These are phyloP conservation scores for Lasioglossum lativentre DNA, from an alignment of 2,888 invertebrate species.

Conservation along the genomic window DNA sequence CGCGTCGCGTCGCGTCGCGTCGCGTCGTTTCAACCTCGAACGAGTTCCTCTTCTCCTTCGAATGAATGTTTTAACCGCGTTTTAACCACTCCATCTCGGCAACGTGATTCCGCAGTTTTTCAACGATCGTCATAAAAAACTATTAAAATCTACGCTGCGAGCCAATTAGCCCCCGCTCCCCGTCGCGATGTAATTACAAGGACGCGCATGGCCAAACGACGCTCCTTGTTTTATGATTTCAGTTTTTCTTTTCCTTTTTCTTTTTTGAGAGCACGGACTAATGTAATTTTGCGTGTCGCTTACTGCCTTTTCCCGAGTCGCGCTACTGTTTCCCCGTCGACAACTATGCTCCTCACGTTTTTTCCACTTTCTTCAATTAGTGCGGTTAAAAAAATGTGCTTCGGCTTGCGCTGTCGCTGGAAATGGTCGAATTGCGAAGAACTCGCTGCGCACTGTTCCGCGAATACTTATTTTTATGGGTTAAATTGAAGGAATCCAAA, in stretches of 20 bases:
- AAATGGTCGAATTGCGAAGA: not conserved
- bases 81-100: not conserved
- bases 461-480: not conserved
- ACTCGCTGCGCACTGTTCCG: not conserved
- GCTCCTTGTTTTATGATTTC: not conserved
- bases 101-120: not conserved
- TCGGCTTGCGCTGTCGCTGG: not conserved
- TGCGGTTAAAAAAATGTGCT: not conserved
- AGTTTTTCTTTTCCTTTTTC: not conserved
- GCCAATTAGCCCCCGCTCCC: not conserved
- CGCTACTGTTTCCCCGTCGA: not conserved
- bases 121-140: not conserved
- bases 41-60: not conserved
- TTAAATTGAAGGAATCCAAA: not conserved
- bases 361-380: not conserved
- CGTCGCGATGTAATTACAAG: not conserved
- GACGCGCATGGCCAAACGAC: not conserved
- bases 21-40: not conserved
- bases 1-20: too few relatives aligned
- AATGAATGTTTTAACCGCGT: not conserved
- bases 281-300: not conserved
- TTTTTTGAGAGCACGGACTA: not conserved
- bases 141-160: not conserved
- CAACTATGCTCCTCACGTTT: not conserved
- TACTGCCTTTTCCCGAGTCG: not conserved